Percentiles rank a stretch among this genome's conserved stretches.
phyloP scores from a whole-genome alignment of 1,140 invertebrate species.

The Megathymus violae region DNA sequence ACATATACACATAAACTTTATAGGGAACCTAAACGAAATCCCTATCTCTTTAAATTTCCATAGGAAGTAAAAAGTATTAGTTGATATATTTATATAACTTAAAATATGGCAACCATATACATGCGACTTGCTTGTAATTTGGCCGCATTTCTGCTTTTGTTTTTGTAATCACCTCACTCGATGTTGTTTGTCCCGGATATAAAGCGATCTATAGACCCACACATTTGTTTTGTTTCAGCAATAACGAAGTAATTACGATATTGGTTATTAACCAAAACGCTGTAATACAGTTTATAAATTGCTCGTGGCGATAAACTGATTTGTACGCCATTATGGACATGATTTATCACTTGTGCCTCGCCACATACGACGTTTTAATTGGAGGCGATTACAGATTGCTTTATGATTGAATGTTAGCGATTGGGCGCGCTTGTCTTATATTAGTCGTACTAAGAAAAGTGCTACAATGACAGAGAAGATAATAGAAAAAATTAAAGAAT shows the following conservation, averaged over 20 bases:
- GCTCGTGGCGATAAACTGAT: constrained; percentile 32
- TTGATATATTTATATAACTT: too few relatives aligned
- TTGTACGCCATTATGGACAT: constrained; percentile 31
- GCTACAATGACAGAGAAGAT: too few relatives aligned
- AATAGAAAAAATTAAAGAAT: too few relatives aligned
- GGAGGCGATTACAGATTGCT: constrained; percentile 25
- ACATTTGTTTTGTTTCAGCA: constrained; percentile 29
- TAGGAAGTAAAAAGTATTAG: too few relatives aligned
- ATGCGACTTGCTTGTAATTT: too few relatives aligned
- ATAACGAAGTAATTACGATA: constrained; percentile 37
- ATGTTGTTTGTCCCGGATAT: constrained; percentile 3
- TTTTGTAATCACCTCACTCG: not conserved
- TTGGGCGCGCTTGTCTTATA: constrained; percentile 13
- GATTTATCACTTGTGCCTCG: constrained; percentile 29
- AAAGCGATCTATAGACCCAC: constrained; percentile 12
- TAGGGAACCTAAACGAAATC: too few relatives aligned
- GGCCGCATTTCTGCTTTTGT: too few relatives aligned
- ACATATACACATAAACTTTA: too few relatives aligned
- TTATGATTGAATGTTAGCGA: constrained; percentile 30
- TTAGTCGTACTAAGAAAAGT: too few relatives aligned
- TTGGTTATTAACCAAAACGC: constrained; percentile 35
- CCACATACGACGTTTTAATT: constrained; percentile 28
- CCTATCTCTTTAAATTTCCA: too few relatives aligned
- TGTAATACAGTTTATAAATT: constrained; percentile 36
- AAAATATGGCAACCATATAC: too few relatives aligned